Percentiles rank a stretch among this genome's conserved stretches.
Evolutionary conservation across 2,888 invertebrate genomes (phyloP).

Genomic region (Axea sp.): DNA sequence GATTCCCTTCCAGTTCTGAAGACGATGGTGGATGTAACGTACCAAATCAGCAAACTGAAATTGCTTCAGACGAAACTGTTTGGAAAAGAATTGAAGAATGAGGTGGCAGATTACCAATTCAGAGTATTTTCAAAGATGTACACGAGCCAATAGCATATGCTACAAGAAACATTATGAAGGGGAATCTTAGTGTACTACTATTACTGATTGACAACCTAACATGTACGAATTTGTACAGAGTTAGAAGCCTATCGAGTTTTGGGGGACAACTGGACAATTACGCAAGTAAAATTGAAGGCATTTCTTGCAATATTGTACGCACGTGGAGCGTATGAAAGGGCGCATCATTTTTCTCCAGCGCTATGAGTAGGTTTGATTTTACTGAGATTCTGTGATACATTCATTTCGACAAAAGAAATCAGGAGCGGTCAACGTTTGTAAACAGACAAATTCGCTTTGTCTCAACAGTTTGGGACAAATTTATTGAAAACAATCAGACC

Average conservation of each 20-base stretch:
- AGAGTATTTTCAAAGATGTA: neutral
- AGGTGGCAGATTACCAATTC: neutral
- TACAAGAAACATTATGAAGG: slow-evolving; percentile 59
- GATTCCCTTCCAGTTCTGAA: no score
- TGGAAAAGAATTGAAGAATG: neutral
- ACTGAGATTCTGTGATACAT: slow-evolving; percentile 2
- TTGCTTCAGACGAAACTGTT: neutral
- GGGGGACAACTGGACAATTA: slow-evolving; percentile 47
- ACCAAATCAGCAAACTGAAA: no score
- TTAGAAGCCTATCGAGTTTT: slow-evolving; percentile 58
- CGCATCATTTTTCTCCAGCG: slow-evolving; percentile 13
- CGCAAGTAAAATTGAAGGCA: slow-evolving; percentile 54
- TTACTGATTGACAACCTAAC: slow-evolving; percentile 46
- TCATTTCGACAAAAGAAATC: slow-evolving; percentile 10
- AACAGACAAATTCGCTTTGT: slow-evolving; percentile 65
- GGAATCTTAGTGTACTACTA: slow-evolving; percentile 60
- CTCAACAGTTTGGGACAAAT: slow-evolving; percentile 65
- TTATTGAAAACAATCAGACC: slow-evolving; percentile 65
- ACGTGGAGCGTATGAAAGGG: slow-evolving; percentile 64
- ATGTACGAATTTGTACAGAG: slow-evolving; percentile 59
- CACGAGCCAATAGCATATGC: slow-evolving; percentile 53
- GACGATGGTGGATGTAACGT: no score
- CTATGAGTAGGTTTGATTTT: neutral
- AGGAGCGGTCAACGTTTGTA: neutral
- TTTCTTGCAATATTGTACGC: slow-evolving; percentile 64